These are phyloP conservation scores for Petrophora chlorosata DNA, from an alignment of 2,888 invertebrate species.

Conservation along the genomic window DNA sequence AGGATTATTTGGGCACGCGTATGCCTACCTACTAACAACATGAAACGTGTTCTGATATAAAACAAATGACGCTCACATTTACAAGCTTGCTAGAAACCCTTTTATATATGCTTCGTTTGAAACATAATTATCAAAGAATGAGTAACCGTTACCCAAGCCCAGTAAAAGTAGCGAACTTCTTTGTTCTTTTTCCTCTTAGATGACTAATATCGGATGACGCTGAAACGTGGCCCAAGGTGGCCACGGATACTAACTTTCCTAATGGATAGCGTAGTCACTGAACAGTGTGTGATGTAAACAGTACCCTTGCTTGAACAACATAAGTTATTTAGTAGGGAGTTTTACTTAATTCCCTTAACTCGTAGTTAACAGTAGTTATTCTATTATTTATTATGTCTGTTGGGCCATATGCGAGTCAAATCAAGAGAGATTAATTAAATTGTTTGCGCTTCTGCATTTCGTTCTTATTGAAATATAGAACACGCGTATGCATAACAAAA, in stretches of 20 bases:
- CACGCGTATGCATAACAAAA: no score
- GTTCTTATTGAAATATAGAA: no score
- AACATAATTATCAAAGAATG: slow-evolving; percentile 22
- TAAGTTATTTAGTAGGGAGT: not conserved
- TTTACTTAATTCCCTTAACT: no score
- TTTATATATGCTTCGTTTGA: not conserved
- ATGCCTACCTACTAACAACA: no score
- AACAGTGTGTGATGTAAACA: slow-evolving; percentile 9
- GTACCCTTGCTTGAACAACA: not conserved
- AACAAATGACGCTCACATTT: not conserved
- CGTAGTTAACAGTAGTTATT: no score
- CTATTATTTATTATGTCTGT: no score
- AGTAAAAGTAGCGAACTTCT: slow-evolving; percentile 46
- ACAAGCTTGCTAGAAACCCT: not conserved
- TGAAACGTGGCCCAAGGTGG: slow-evolving; percentile 50
- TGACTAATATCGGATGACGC: slow-evolving; percentile 72
- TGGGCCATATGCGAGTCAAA: no score
- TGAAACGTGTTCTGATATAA: no score
- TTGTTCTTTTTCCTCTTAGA: slow-evolving; percentile 62
- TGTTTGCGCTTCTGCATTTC: no score
- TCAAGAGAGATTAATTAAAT: no score
- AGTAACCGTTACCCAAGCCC: slow-evolving; percentile 38
- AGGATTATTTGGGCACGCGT: no score
- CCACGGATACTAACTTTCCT: slow-evolving; percentile 62
- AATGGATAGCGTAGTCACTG: slow-evolving; percentile 60